Conservation (phyloP, 2,797 vertebrate species). For the Florisuga fusca region DNA sequence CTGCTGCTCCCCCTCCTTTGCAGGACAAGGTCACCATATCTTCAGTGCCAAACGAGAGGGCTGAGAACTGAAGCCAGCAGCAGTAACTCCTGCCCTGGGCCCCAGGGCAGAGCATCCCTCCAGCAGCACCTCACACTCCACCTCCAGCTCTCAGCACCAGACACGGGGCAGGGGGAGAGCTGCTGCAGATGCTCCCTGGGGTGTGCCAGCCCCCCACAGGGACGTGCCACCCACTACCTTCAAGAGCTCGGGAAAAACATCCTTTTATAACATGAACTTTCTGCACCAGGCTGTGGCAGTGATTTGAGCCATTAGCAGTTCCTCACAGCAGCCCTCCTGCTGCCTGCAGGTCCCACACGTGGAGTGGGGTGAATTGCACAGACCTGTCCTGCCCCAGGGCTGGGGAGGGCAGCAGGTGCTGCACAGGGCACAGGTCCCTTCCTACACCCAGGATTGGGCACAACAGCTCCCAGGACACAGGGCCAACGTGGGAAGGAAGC, state of each 20-base stretch:
- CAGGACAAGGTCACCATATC: slow-evolving; percentile 56
- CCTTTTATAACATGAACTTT: neutral
- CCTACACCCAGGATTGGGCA: neutral
- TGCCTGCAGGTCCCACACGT: rapidly evolving
- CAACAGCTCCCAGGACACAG: neutral
- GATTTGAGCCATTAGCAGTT: neutral
- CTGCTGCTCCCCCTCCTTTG: neutral
- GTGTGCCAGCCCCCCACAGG: rapidly evolving
- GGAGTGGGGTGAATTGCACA: rapidly evolving
- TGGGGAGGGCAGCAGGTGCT: neutral
- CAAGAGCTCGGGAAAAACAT: neutral
- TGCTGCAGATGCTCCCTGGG: rapidly evolving
- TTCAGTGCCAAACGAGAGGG: neutral
- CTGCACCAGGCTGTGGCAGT: neutral
- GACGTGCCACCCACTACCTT: neutral
- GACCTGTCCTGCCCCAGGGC: neutral
- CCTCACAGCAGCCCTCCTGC: rapidly evolving
- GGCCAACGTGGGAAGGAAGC: rapidly evolving
- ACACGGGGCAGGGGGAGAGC: rapidly evolving
- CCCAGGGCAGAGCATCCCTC: neutral
- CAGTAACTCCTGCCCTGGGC: rapidly evolving
- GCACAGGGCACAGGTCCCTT: rapidly evolving
- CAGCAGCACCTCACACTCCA: neutral
- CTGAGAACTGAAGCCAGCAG: neutral
- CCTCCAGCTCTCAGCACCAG: rapidly evolving